phyloP scores from a whole-genome alignment of 2,797 vertebrate species.

The Petrocephalus sullivani region DNA sequence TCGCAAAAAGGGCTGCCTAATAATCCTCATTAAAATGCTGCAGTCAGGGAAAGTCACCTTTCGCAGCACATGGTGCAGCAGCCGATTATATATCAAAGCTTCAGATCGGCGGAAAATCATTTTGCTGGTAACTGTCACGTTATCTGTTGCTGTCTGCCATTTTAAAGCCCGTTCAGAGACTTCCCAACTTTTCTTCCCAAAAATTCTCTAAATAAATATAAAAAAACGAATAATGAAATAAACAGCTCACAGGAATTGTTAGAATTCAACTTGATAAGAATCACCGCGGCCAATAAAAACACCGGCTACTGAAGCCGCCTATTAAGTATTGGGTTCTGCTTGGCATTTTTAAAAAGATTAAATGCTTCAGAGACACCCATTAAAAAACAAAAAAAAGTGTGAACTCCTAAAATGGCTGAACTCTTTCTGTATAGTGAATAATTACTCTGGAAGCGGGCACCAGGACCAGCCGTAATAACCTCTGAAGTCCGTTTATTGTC shows the following conservation, averaged over 20 bases:
- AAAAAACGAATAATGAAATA: neutral
- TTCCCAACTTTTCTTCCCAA: neutral
- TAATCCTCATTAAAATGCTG: neutral
- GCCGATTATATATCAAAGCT: neutral
- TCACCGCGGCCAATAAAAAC: neutral
- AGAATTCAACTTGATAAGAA: neutral
- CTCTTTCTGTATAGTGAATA: slow-evolving; percentile 1
- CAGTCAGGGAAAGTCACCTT: neutral
- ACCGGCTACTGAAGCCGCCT: neutral
- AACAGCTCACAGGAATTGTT: neutral
- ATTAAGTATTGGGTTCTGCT: slow-evolving; percentile 5
- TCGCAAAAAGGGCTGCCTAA: neutral
- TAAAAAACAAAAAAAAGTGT: slow-evolving; percentile 12
- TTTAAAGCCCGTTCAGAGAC: neutral
- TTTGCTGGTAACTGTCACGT: neutral
- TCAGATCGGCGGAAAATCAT: neutral
- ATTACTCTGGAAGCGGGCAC: slow-evolving; percentile 17
- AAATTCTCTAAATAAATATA: neutral
- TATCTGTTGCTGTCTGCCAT: neutral
- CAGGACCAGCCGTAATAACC: neutral
- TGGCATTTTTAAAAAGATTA: slow-evolving; percentile 12
- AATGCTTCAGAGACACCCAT: neutral
- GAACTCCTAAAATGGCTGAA: neutral
- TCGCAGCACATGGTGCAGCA: neutral
- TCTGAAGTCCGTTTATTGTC: slow-evolving; percentile 21